Evolutionary conservation across 2,797 vertebrate species (phyloP).

Genomic region (Aldrovandia affinis): DNA sequence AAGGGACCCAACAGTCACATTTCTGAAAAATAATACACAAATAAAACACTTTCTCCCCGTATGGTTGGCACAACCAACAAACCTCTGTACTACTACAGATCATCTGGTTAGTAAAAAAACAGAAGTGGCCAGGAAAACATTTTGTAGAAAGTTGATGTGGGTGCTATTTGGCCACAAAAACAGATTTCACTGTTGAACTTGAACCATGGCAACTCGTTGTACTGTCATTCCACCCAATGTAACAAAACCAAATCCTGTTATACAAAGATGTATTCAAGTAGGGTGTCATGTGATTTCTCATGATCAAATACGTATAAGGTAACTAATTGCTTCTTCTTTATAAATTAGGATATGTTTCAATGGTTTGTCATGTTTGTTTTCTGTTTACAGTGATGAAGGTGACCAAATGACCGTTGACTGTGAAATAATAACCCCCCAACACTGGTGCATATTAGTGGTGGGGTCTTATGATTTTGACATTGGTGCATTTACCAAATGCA

Average conservation of each 20-base stretch:
- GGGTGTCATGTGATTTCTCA: background rate
- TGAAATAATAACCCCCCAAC: conserved; percentile 7
- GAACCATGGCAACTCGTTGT: background rate
- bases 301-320: background rate
- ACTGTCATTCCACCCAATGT: background rate
- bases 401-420: background rate
- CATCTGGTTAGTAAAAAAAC: conserved; percentile 1
- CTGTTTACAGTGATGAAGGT: conserved; percentile 11
- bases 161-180: background rate
- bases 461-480: background rate
- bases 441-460: conserved; percentile 24
- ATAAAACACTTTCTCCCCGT: background rate
- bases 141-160: background rate
- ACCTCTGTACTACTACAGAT: background rate
- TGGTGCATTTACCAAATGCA: background rate
- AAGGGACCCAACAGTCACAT: background rate
- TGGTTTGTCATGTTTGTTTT: conserved; percentile 12
- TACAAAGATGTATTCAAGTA: background rate
- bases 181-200: background rate
- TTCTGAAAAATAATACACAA: background rate
- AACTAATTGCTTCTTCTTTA: background rate
- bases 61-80: background rate
- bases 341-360: background rate
- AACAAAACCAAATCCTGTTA: background rate
- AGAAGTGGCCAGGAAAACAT: conserved; percentile 22